Conservation (phyloP, 1,140 invertebrate species). For the Diabrotica virgifera region DNA sequence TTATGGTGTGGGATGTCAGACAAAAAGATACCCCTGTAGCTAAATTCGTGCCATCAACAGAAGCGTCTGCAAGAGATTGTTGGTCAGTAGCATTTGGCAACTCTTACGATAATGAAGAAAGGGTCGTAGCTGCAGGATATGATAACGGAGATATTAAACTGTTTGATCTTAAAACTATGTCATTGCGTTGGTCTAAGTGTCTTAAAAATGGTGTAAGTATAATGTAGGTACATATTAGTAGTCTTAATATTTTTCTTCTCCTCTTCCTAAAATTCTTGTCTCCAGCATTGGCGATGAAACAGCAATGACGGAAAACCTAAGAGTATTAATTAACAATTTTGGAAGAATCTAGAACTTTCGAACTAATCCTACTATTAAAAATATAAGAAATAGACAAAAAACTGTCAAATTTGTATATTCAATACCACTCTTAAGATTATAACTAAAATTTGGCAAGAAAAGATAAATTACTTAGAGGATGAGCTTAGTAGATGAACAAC, state of each 20-base stretch:
- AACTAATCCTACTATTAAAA: too few species aligned
- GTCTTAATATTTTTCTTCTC: background rate
- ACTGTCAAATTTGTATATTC: too few species aligned
- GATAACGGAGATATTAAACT: slow-evolving; percentile 97
- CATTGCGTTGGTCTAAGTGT: slow-evolving; percentile 86
- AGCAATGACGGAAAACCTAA: too few species aligned
- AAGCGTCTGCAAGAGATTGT: slow-evolving; percentile 70
- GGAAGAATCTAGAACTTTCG: too few species aligned
- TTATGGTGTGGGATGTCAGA: slow-evolving; percentile 94
- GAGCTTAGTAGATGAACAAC: too few species aligned
- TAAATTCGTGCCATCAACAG: slow-evolving; percentile 68
- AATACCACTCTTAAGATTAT: too few species aligned
- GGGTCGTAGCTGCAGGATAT: slow-evolving; percentile 86
- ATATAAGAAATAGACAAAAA: too few species aligned
- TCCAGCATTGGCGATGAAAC: too few species aligned
- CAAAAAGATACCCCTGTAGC: slow-evolving; percentile 87
- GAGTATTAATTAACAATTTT: too few species aligned
- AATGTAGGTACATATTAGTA: background rate
- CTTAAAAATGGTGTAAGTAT: slow-evolving; percentile 82
- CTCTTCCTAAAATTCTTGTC: background rate
- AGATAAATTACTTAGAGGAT: too few species aligned
- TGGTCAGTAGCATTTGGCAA: slow-evolving; percentile 88
- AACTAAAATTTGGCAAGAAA: too few species aligned
- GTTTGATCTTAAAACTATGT: slow-evolving; percentile 87
- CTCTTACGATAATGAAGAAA: slow-evolving; percentile 80